phyloP scores from a whole-genome alignment of 2,113 vertebrate genomes.

The Xyliphius kryptos region DNA sequence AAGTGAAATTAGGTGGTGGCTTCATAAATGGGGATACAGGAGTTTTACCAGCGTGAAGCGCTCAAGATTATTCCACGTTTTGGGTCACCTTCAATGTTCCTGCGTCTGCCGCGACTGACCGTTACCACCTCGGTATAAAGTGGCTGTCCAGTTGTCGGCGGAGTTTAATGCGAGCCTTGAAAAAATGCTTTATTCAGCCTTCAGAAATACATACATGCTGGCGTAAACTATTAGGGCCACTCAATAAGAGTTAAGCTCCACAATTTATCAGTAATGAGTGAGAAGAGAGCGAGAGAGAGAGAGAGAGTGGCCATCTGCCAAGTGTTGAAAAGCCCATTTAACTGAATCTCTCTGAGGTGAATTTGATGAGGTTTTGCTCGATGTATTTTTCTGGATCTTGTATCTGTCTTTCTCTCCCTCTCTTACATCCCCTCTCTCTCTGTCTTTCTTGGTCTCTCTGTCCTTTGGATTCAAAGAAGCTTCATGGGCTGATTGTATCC shows the following conservation, averaged over 20 bases:
- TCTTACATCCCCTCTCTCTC: conserved; percentile 7
- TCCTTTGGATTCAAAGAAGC: too few species aligned
- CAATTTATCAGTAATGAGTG: conserved; percentile 40
- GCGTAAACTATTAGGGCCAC: conserved; percentile 25
- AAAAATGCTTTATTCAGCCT: conserved; percentile 39
- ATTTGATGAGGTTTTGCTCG: conserved; percentile 49
- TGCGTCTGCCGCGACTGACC: conserved; percentile 57
- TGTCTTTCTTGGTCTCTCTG: background rate
- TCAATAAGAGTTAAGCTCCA: conserved; percentile 26
- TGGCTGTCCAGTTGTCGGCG: conserved; percentile 50
- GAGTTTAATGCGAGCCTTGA: conserved; percentile 6
- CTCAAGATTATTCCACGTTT: conserved; percentile 9
- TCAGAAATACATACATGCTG: conserved; percentile 43
- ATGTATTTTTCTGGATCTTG: conserved; percentile 36
- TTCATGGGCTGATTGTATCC: too few species aligned
- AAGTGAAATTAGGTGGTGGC: conserved; percentile 2
- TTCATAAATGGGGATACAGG: conserved; percentile 9
- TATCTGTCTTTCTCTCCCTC: conserved; percentile 31
- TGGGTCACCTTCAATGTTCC: conserved; percentile 59
- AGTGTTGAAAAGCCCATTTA: conserved; percentile 45
- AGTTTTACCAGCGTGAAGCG: background rate
- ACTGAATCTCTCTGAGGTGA: conserved; percentile 47
- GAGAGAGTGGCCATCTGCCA: conserved; percentile 35
- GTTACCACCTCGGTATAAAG: conserved; percentile 48
- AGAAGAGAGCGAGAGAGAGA: conserved; percentile 11